Conservation (phyloP, 2,797 vertebrate genomes). For the Chaetophractus vellerosus region DNA sequence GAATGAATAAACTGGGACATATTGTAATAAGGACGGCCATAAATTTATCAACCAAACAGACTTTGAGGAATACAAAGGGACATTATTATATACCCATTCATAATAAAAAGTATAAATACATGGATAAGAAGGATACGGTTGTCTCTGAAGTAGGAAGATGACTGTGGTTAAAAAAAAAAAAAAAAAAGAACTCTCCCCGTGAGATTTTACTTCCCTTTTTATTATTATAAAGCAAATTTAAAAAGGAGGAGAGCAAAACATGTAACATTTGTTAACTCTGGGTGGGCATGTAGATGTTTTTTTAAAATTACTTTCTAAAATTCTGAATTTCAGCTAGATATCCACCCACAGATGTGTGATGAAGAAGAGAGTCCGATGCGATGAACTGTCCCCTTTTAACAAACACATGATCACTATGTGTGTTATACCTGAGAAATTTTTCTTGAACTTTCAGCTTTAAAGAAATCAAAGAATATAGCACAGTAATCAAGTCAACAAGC, state of each 20-base stretch:
- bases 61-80: background rate
- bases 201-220: background rate
- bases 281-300: background rate
- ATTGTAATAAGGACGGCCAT: background rate
- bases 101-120: constrained; percentile 29
- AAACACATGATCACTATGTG: background rate
- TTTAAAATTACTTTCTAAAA: background rate
- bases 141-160: background rate
- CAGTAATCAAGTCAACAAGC: constrained; percentile 15
- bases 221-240: background rate
- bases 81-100: background rate
- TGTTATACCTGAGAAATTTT: background rate
- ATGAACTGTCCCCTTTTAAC: constrained; percentile 38
- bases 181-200: background rate
- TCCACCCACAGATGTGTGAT: background rate
- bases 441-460: background rate
- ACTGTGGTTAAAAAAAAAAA: background rate
- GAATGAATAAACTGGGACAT: background rate
- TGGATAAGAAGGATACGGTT: background rate
- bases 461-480: constrained; percentile 20
- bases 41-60: constrained; percentile 40
- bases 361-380: background rate
- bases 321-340: constrained; percentile 41
- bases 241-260: background rate
- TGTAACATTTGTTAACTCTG: constrained; percentile 11